Percentiles rank a stretch among this genome's conserved stretches.
phyloP scores from a whole-genome alignment of 2,888 invertebrate species.

The Eupithecia centaureata region DNA sequence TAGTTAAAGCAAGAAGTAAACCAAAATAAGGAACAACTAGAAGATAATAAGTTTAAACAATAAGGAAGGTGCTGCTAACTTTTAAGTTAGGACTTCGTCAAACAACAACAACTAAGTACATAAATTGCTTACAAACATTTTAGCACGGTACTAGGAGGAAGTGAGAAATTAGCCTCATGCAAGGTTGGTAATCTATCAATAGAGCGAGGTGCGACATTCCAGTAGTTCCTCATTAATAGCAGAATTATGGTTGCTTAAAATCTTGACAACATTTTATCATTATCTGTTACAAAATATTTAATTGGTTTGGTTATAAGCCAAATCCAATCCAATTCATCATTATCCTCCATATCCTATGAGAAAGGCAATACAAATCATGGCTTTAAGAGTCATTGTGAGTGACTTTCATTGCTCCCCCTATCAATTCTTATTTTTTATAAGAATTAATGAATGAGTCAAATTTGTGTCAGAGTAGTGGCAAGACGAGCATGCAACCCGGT shows the following conservation, averaged over 20 bases:
- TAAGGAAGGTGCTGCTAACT: neutral
- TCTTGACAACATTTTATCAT: too few relatives aligned
- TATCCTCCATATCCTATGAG: too few relatives aligned
- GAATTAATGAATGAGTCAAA: too few relatives aligned
- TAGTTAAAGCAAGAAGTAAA: neutral
- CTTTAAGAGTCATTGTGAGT: neutral
- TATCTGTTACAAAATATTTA: too few relatives aligned
- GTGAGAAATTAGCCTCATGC: neutral
- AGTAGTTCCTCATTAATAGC: too few relatives aligned
- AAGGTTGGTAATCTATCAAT: neutral
- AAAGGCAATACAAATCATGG: neutral
- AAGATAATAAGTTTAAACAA: neutral
- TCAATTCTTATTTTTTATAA: too few relatives aligned
- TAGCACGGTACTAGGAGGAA: neutral
- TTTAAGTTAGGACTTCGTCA: neutral
- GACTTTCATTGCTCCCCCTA: neutral
- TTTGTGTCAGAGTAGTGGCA: too few relatives aligned
- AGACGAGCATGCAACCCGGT: too few relatives aligned
- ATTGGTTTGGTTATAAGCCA: too few relatives aligned
- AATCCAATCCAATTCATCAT: too few relatives aligned
- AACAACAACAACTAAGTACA: neutral
- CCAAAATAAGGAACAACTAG: neutral
- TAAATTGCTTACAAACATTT: neutral
- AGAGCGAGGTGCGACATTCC: neutral
- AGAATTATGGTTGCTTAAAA: too few relatives aligned